Conservation (phyloP, 2,888 invertebrate species). For the Nomada goodeniana region DNA sequence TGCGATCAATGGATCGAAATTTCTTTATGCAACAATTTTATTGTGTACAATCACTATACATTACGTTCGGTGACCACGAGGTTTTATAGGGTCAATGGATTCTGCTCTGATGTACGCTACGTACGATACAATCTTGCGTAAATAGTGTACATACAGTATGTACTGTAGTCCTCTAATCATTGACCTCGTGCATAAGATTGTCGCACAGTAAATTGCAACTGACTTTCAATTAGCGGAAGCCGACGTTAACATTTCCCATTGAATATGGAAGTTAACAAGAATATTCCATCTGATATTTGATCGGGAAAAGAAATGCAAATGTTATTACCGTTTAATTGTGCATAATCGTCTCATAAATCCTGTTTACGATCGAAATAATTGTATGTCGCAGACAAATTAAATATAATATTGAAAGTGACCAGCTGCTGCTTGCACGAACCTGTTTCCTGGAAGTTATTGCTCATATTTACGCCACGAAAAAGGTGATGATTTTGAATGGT, state of each 20-base stretch:
- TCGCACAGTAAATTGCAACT: not conserved
- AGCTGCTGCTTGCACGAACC: too few species aligned
- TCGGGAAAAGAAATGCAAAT: too few species aligned
- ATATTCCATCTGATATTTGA: too few species aligned
- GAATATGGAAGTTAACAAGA: not conserved
- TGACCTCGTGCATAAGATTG: not conserved
- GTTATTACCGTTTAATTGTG: too few species aligned
- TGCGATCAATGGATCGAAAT: not conserved
- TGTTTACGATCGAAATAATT: too few species aligned
- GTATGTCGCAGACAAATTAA: too few species aligned
- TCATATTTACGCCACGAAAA: too few species aligned
- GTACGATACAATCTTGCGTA: not conserved
- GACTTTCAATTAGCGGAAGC: not conserved
- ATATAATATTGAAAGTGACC: too few species aligned
- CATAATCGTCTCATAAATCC: too few species aligned
- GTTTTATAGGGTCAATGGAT: constrained; percentile 9
- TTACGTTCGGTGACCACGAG: not conserved
- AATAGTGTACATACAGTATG: not conserved
- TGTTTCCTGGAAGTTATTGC: too few species aligned
- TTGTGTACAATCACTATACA: constrained; percentile 14
- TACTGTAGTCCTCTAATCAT: not conserved
- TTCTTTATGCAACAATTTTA: not conserved
- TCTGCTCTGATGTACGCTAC: not conserved
- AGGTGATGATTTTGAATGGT: too few species aligned
- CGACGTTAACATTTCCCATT: not conserved